These are phyloP conservation scores for Uropetala carovei DNA, from an alignment of 2,888 invertebrate genomes.

Conservation along the genomic window DNA sequence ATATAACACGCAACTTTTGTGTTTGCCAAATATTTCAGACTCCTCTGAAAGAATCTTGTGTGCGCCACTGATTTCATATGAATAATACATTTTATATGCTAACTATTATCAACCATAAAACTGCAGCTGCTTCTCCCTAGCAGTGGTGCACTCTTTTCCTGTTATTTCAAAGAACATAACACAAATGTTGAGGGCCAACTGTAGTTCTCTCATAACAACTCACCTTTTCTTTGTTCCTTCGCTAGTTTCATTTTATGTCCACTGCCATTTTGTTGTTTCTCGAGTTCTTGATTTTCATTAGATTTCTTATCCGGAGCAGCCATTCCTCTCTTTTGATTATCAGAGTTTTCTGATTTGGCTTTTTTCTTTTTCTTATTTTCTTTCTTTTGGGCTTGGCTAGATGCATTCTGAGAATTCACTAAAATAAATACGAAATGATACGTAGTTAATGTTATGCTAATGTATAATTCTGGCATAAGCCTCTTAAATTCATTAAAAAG, in stretches of 20 bases:
- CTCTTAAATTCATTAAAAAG: too few relatives aligned
- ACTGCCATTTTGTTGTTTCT: conserved; percentile 30
- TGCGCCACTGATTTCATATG: too few relatives aligned
- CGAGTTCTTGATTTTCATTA: neutral
- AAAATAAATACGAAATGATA: neutral
- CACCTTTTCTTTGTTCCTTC: conserved; percentile 35
- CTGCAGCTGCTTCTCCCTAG: neutral
- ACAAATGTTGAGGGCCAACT: too few relatives aligned
- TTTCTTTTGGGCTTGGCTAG: conserved; percentile 40
- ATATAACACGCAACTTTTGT: too few relatives aligned
- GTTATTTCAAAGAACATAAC: neutral
- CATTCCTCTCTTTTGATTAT: conserved; percentile 65
- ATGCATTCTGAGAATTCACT: conserved; percentile 8
- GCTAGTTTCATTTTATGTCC: neutral
- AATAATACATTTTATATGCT: too few relatives aligned
- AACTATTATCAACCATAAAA: too few relatives aligned
- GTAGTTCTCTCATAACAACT: neutral
- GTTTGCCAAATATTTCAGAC: too few relatives aligned
- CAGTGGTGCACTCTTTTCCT: neutral
- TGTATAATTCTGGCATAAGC: too few relatives aligned
- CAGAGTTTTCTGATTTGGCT: conserved; percentile 63
- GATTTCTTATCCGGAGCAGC: neutral
- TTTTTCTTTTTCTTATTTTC: conserved; percentile 67
- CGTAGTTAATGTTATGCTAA: too few relatives aligned
- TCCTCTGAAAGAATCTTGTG: too few relatives aligned